Conservation (phyloP, 2,113 vertebrate species). For the Ellobius talpinus region DNA sequence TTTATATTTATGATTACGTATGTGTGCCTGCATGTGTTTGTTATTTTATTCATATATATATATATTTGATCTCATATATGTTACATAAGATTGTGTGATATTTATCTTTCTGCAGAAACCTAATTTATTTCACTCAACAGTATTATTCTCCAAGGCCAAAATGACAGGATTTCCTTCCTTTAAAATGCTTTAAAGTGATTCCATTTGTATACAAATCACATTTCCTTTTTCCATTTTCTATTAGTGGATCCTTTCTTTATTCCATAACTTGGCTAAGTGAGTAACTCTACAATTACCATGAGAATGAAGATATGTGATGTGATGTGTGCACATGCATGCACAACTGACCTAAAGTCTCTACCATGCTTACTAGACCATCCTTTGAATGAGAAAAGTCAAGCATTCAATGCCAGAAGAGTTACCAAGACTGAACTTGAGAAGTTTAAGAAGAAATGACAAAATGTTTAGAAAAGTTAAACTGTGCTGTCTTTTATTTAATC, state of each 20-base stretch:
- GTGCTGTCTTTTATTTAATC: neutral
- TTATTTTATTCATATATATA: neutral
- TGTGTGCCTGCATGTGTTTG: neutral
- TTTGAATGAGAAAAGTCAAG: neutral
- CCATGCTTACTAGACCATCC: neutral
- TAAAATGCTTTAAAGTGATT: neutral
- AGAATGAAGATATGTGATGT: neutral
- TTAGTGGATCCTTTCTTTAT: neutral
- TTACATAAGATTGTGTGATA: too few relatives aligned
- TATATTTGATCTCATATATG: neutral
- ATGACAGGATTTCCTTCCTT: neutral
- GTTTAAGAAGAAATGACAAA: neutral
- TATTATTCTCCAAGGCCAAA: neutral
- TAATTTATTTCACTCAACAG: neutral
- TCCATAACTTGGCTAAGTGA: neutral
- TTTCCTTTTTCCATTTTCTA: neutral
- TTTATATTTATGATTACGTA: neutral
- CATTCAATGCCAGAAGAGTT: neutral
- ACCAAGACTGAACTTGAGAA: neutral
- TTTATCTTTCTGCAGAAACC: neutral
- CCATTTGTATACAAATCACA: neutral
- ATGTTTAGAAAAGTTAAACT: neutral
- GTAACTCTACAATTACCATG: neutral
- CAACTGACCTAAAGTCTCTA: neutral
- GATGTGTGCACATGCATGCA: fast-evolving